Percentiles rank a stretch among this genome's conserved stretches.
These are phyloP conservation scores for Leptinotarsa lineolata DNA, from an alignment of 1,140 invertebrate genomes.

Conservation along the genomic window DNA sequence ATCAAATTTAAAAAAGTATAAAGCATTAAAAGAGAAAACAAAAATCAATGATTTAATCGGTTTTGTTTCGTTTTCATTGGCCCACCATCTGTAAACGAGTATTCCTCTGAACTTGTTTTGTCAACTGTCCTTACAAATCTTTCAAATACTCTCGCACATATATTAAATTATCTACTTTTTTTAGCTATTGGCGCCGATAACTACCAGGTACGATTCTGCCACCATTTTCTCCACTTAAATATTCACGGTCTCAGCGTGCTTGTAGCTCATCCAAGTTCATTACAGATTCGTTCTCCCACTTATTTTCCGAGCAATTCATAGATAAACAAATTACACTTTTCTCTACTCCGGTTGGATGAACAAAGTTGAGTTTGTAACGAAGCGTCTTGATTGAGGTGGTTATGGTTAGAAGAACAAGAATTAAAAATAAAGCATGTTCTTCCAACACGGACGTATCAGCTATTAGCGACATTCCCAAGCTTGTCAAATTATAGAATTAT, in stretches of 20 bases:
- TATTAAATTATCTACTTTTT: no score
- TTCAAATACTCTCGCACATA: no score
- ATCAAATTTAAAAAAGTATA: no score
- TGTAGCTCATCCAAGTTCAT: neutral
- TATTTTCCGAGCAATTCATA: neutral
- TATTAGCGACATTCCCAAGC: neutral
- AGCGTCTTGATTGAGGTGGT: slow-evolving; percentile 2
- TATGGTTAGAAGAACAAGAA: neutral
- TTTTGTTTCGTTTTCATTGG: no score
- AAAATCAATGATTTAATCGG: no score
- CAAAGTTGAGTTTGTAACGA: neutral
- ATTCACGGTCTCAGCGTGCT: neutral
- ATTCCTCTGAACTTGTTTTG: no score
- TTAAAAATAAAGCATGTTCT: neutral
- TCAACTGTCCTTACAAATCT: no score
- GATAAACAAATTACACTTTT: slow-evolving; percentile 3
- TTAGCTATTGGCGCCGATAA: no score
- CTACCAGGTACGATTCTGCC: no score
- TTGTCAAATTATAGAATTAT: neutral
- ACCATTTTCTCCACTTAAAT: neutral
- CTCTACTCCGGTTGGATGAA: neutral
- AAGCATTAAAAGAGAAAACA: no score
- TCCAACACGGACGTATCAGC: neutral
- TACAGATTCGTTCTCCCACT: neutral
- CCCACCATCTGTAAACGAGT: no score